Evolutionary conservation across 2,113 vertebrate genomes (phyloP), one percentile per base, ranked within the genome.

Genomic region (Sinocyclocheilus maitianheensis): DNA sequence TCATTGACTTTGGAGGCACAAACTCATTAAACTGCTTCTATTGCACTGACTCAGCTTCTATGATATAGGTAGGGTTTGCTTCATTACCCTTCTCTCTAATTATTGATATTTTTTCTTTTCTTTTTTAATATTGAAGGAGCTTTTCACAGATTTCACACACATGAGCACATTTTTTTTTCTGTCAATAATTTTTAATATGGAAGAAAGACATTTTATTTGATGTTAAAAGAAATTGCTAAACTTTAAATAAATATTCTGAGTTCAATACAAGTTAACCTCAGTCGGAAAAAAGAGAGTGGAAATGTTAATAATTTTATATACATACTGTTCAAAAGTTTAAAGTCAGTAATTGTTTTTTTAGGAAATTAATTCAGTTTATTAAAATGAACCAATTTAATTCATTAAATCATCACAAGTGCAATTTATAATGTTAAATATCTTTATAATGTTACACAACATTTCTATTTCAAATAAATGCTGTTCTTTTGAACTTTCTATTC

Each of bases 21-120:
- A 87, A 67, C 89, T 90, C 86, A 87, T 90, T 91, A 91, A 76
- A 88, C 79, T 80, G 71, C 69, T 1, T 0, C 43, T 77, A 37
- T 85, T 86, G 88, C 90, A 88, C 85, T 83, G 89, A 75, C 81
- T 86, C 88, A 88, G 88, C 85, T 87, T 81, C 85, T 78, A 89
- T 90, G 48, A 86, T 77, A 67, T 78, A 87, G 84, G 67, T 86
- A 89, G 85, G 87, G 81, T 91, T 79, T 87, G 89, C 90, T 86
- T 92, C 90, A 93, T 92, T 92, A 91, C 83, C 76, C 84, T 83
- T 90, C 80, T 74, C 82, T 90, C 92, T 89, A 91, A 91, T 88
- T 80, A 90, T 90, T 90, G 91, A 91, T 84, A 69, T 89, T 84
- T 85, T 60, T 1, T 8, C 7, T 20, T 8, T 20, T 48, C 3